Conservation (phyloP, 2,888 invertebrate species). For the Hypselothyrea guttata region DNA sequence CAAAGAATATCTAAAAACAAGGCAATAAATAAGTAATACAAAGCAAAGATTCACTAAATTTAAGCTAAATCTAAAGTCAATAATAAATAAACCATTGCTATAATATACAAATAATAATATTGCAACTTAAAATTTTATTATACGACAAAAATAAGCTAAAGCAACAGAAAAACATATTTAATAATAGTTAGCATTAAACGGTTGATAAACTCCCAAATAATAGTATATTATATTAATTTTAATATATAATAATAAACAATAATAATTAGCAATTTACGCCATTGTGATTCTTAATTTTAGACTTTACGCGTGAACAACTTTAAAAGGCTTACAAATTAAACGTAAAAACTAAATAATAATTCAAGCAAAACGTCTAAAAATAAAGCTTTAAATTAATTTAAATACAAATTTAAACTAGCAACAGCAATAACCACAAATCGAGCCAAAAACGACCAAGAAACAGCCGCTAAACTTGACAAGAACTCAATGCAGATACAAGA, state of each 20-base stretch:
- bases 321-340: conserved; percentile 27
- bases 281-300: conserved; percentile 82
- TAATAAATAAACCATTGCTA: conserved; percentile 7
- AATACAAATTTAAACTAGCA: conserved; percentile 2
- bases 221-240: conserved; percentile 14
- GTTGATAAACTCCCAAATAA: conserved; percentile 40
- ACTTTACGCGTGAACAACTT: conserved; percentile 48
- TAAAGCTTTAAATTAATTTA: conserved; percentile 14
- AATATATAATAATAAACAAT: conserved; percentile 14
- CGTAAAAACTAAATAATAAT: conserved; percentile 35
- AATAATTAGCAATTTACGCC: conserved; percentile 59
- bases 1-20: conserved; percentile 52
- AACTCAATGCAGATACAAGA: conserved; percentile 11
- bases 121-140: conserved; percentile 28
- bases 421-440: conserved; percentile 41
- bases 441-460: conserved; percentile 58
- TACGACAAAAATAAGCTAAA: conserved; percentile 15
- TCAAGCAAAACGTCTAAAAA: conserved; percentile 31
- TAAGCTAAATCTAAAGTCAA: neutral
- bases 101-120: conserved; percentile 24
- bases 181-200: conserved; percentile 71
- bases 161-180: conserved; percentile 49
- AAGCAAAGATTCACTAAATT: conserved; percentile 13
- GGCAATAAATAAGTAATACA: conserved; percentile 55
- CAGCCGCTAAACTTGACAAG: conserved; percentile 16